A percentile compares a stretch with the other conserved stretches of the same genome.
phyloP scores from a whole-genome alignment of 37 sponge, comb jelly and placozoan genomes.

The Petrosia ficiformis region DNA sequence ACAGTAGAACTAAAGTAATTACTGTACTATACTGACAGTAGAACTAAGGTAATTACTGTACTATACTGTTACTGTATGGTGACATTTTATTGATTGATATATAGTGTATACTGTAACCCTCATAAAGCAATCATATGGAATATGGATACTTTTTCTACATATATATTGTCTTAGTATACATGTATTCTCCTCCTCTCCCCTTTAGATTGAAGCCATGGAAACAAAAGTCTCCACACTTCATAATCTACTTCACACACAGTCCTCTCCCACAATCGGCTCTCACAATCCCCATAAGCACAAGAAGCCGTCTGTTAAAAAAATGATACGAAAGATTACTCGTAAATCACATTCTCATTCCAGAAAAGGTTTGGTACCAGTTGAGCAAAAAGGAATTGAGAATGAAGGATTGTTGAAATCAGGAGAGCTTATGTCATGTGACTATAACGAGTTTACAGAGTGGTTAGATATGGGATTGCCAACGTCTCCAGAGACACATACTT shows the following conservation, averaged over 20 bases:
- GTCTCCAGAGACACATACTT: conserved; percentile 10
- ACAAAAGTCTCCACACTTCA: conserved; percentile 52
- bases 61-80: too few relatives aligned
- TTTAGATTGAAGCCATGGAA: conserved; percentile 66
- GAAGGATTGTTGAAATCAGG: not conserved
- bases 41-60: too few relatives aligned
- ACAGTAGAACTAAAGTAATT: too few relatives aligned
- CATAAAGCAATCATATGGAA: too few relatives aligned
- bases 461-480: conserved; percentile 1
- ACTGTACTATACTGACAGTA: too few relatives aligned
- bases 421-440: conserved; percentile 22
- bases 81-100: too few relatives aligned
- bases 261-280: not conserved
- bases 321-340: not conserved
- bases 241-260: conserved; percentile 31
- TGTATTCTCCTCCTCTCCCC: not conserved
- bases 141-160: too few relatives aligned
- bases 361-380: not conserved
- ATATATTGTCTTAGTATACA: not conserved
- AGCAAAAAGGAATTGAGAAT: not conserved
- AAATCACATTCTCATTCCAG: not conserved
- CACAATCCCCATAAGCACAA: conserved; percentile 15
- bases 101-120: too few relatives aligned
- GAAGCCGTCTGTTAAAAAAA: conserved; percentile 24
- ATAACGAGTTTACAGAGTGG: conserved; percentile 38